These are phyloP conservation scores for Corvus moneduloides DNA, from an alignment of 2,113 vertebrate genomes.

Conservation along the genomic window DNA sequence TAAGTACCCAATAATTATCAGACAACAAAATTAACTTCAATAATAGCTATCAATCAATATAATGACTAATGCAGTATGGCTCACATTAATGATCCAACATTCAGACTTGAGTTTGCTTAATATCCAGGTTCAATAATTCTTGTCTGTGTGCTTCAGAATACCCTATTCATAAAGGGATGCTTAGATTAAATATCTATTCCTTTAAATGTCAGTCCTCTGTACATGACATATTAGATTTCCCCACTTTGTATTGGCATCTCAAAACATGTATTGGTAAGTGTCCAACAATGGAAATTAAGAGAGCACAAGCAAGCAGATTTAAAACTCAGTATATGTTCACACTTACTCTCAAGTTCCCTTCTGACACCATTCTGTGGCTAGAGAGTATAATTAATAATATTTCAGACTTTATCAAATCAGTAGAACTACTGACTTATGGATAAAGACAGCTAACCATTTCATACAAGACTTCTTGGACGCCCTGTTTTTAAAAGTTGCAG, in stretches of 20 bases:
- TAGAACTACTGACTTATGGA: not conserved
- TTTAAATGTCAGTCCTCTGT: not conserved
- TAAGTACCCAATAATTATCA: slow-evolving; percentile 2
- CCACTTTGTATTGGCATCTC: not conserved
- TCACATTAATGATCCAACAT: not conserved
- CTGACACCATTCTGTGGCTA: not conserved
- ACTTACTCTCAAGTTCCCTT: not conserved
- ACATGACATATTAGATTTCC: not conserved
- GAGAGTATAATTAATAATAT: not conserved
- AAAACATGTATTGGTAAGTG: not conserved
- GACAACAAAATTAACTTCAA: slow-evolving; percentile 26
- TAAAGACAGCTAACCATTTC: not conserved
- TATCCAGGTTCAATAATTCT: not conserved
- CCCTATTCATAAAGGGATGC: not conserved
- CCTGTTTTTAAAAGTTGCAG: not conserved
- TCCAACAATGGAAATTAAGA: not conserved
- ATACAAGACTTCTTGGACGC: not conserved
- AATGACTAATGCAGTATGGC: not conserved
- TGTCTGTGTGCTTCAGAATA: not conserved
- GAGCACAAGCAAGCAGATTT: not conserved
- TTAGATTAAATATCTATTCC: not conserved
- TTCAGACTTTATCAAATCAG: not conserved
- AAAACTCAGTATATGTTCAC: not conserved
- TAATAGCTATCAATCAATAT: slow-evolving; percentile 4
- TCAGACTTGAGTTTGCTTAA: not conserved